A percentile compares a stretch with the other conserved stretches of the same genome.
Evolutionary conservation across 2,113 vertebrate species (phyloP).

Genomic region (Chaetura pelagica): DNA sequence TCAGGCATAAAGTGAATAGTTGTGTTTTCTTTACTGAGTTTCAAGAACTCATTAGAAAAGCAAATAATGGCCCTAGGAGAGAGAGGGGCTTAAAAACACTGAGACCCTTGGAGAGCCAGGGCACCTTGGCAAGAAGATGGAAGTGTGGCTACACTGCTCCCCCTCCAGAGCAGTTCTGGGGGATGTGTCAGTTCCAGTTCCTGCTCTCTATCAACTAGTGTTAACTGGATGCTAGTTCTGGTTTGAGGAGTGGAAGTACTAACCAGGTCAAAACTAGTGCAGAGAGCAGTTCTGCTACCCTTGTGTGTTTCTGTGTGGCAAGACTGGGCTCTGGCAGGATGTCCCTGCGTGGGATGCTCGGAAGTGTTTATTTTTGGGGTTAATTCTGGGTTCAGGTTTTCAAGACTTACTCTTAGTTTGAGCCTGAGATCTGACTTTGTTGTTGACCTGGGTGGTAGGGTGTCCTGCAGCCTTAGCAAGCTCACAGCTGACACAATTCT

Average conservation of each 20-base stretch:
- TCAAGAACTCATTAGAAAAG: background rate
- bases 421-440: background rate
- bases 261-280: rapidly evolving
- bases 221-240: background rate
- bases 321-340: background rate
- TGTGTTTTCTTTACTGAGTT: background rate
- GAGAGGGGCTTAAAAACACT: no score
- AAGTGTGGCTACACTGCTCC: background rate
- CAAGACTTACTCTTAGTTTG: background rate
- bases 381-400: background rate
- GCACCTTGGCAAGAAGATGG: background rate
- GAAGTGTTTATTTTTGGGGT: background rate
- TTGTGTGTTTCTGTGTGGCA: rapidly evolving
- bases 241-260: background rate
- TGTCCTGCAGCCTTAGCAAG: background rate
- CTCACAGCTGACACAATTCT: background rate
- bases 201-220: background rate
- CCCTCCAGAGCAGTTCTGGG: background rate
- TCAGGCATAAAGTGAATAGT: background rate
- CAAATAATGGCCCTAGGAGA: background rate
- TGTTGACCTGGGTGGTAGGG: background rate
- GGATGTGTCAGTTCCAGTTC: background rate
- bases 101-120: background rate
- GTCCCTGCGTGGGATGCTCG: rapidly evolving
- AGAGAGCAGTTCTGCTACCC: no score